Base-by-base conservation (phyloP, 1,140 invertebrate species). In the Heliothis virescens region DNA sequence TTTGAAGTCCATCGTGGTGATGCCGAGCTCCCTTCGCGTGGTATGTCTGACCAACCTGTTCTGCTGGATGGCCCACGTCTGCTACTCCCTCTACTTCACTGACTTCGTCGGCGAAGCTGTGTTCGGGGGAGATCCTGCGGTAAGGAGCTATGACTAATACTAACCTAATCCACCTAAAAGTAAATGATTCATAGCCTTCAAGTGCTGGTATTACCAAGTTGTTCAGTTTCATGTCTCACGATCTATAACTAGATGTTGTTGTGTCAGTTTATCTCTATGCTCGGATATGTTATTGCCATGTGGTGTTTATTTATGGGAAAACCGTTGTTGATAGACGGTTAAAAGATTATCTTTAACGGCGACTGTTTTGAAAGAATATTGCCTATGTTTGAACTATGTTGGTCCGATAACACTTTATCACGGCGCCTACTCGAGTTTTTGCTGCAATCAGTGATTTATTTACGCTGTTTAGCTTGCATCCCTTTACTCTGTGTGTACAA, bases 31-130 rank as follows among this genome's bases (percentile, higher is more conserved):
- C 2, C 94, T 99, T 76, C 95, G 97, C 52, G 96, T 98, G 84
- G 96, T 99, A 1, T 99, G 99, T 87, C 81, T 99, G 3, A 99
- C 98, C 0, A 99, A 99, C 95, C 95, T 99, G 0, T 99, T 99
- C 92, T 99, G 98, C 89, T 99, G 99, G 99, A 99, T 99, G 98
- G 98, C 98, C 0, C 97, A 99, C 76, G 98, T 99, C 1, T 99
- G 98, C 91, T 99, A 99, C 89, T 99, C 98, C 0, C 95, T 99
- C 0, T 99, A 99, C 92, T 99, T 99, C 90, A 99, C 99, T 0
- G 98, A 99, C 94, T 99, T 99, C 91, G 98, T 99, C 7, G 99
- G 98, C 0, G 98, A 99, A 94, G 97, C 98, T 41, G 98, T 99
- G n/a, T 99, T 98, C 90, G 96, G 96, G n/a, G 98, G 98, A 0